Evolutionary conservation across 2,113 vertebrate genomes (phyloP).

Genomic region (Cacatua alba): DNA sequence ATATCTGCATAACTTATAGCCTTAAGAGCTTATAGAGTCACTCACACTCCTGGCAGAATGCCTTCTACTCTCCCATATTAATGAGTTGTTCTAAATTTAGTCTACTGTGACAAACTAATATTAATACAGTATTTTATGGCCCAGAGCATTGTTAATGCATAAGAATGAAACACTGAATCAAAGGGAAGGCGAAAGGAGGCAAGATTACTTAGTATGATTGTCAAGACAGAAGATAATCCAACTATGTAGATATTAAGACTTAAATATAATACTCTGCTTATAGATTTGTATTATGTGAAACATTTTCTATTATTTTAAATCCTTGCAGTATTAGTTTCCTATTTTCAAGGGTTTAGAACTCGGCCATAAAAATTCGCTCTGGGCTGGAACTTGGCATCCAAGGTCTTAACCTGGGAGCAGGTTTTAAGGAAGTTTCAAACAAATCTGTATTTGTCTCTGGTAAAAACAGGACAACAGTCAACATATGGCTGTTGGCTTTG

Average conservation of each 20-base stretch:
- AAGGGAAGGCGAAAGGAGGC: constrained; percentile 62
- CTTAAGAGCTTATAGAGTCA: constrained; percentile 79
- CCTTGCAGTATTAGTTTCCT: constrained; percentile 82
- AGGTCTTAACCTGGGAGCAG: constrained; percentile 75
- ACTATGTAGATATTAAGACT: constrained; percentile 87
- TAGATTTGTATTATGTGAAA: constrained; percentile 86
- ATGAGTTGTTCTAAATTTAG: constrained; percentile 89
- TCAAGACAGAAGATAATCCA: constrained; percentile 84
- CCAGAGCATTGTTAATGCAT: constrained; percentile 83
- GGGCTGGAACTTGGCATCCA: constrained; percentile 72
- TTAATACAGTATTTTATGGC: constrained; percentile 88
- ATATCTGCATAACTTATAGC: constrained; percentile 85
- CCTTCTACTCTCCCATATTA: constrained; percentile 84
- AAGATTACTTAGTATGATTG: constrained; percentile 84
- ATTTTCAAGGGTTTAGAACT: constrained; percentile 84
- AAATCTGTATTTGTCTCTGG: constrained; percentile 50
- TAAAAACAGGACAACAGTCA: not conserved
- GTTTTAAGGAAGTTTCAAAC: constrained; percentile 70
- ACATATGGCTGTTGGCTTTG: not conserved
- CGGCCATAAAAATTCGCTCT: constrained; percentile 76
- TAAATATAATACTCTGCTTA: constrained; percentile 86
- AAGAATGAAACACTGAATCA: constrained; percentile 81
- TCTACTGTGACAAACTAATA: constrained; percentile 87
- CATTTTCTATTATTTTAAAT: constrained; percentile 89
- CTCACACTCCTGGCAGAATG: constrained; percentile 80